phyloP scores from a whole-genome alignment of 2,113 vertebrate species.

The Colinus virginianus region DNA sequence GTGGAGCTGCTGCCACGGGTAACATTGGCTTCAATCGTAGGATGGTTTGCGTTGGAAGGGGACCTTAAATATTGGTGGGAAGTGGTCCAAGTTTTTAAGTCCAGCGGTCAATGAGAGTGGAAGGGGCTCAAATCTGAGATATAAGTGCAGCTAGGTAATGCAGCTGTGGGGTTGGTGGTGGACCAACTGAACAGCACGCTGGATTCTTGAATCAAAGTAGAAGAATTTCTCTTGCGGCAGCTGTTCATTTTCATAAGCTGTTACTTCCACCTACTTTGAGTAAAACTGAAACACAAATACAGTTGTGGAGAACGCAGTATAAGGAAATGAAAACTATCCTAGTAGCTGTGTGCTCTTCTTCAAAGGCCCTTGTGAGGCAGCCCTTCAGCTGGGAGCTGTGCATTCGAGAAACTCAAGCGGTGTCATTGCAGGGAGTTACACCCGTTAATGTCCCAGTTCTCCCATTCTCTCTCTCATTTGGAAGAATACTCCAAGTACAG shows the following conservation, averaged over 20 bases:
- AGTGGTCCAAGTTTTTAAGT: not conserved
- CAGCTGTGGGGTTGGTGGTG: not conserved
- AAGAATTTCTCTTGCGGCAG: not conserved
- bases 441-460: not conserved
- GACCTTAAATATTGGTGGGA: not conserved
- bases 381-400: not conserved
- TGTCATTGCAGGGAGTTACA: not conserved
- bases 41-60: no score
- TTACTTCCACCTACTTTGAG: not conserved
- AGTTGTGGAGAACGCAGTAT: not conserved
- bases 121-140: not conserved
- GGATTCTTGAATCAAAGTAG: fast-evolving
- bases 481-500: not conserved
- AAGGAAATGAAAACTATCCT: not conserved
- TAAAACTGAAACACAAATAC: fast-evolving
- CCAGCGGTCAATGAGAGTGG: not conserved
- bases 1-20: fast-evolving
- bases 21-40: not conserved
- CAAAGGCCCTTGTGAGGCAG: not conserved
- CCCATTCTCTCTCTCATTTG: not conserved
- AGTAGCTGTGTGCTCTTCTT: not conserved
- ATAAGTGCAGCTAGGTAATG: not conserved
- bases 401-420: not conserved
- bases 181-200: fast-evolving
- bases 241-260: not conserved